Percentiles rank a stretch among this genome's conserved stretches.
phyloP scores from a whole-genome alignment of 2,888 invertebrate species.

The Caenorhabditis virilis region DNA sequence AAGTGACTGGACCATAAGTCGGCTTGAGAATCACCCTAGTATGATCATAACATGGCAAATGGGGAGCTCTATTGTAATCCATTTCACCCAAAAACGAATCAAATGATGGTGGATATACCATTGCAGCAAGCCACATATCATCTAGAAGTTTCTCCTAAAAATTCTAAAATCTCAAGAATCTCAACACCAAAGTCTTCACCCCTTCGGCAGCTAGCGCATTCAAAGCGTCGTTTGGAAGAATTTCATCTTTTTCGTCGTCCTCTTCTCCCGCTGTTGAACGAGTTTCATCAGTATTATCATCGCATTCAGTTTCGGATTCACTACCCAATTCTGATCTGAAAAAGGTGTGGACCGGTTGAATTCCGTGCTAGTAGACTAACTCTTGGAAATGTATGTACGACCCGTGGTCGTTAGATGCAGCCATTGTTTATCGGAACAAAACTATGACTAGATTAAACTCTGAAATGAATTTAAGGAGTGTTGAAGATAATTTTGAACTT shows the following conservation, averaged over 20 bases:
- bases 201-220: constrained; percentile 1
- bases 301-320: background rate
- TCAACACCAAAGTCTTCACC: too few relatives aligned
- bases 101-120: constrained; percentile 15
- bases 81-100: constrained; percentile 20
- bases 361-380: too few relatives aligned
- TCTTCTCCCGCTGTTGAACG: constrained; percentile 2
- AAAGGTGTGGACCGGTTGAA: too few relatives aligned
- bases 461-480: too few relatives aligned
- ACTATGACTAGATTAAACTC: too few relatives aligned
- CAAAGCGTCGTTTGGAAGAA: background rate
- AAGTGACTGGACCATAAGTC: constrained; percentile 9
- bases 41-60: constrained; percentile 29
- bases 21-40: constrained; percentile 18
- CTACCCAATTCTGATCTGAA: background rate
- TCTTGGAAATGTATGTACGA: too few relatives aligned
- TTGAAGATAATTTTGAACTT: too few relatives aligned
- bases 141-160: constrained; percentile 11
- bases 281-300: background rate
- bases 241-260: constrained; percentile 6
- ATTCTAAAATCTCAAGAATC: background rate
- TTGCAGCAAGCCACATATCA: constrained; percentile 24
- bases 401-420: too few relatives aligned
- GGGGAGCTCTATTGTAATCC: constrained; percentile 23
- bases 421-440: too few relatives aligned